phyloP scores from a whole-genome alignment of 2,797 vertebrate species.

The Pantherophis alleghaniensis region DNA sequence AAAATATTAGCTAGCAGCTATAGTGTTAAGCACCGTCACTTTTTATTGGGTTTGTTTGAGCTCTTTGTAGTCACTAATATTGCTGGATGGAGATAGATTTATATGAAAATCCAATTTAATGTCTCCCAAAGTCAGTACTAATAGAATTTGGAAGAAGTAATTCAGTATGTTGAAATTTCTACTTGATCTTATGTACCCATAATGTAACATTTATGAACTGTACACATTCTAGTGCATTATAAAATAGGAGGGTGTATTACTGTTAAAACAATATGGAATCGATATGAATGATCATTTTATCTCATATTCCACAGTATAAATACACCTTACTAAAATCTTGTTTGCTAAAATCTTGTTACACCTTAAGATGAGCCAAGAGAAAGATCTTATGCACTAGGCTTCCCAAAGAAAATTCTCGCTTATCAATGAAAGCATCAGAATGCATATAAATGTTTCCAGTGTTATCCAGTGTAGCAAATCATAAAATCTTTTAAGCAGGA shows the following conservation, averaged over 20 bases:
- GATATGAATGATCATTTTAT: neutral
- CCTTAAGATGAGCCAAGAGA: neutral
- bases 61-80: neutral
- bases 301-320: neutral
- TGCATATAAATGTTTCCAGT: neutral
- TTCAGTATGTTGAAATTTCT: neutral
- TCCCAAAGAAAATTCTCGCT: neutral
- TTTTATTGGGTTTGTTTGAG: constrained; percentile 21
- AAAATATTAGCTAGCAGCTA: constrained; percentile 41
- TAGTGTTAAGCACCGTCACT: constrained; percentile 32
- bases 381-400: neutral
- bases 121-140: neutral
- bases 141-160: neutral
- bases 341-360: neutral
- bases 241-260: neutral
- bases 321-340: neutral
- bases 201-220: neutral
- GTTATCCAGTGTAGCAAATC: neutral
- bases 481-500: neutral
- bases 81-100: neutral
- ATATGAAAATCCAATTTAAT: neutral
- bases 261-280: neutral
- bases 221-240: neutral
- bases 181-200: neutral
- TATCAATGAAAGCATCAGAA: neutral